These are phyloP conservation scores for Troides oblongomaculatus DNA, from an alignment of 2,888 invertebrate species.

Conservation along the genomic window DNA sequence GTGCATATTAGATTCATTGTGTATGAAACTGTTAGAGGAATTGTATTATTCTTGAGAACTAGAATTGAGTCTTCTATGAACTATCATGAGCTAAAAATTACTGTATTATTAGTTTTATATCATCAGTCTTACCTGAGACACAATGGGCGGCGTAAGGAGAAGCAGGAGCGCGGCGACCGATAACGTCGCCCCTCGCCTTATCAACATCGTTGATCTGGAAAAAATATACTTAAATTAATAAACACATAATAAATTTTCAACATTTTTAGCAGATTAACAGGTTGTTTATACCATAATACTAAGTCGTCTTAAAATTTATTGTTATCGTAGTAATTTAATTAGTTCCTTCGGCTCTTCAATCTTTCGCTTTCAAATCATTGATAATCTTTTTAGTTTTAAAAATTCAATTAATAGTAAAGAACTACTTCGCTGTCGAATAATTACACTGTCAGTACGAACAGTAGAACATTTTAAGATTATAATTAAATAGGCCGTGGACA, in stretches of 20 bases:
- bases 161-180: slow-evolving; percentile 81
- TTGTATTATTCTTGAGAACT: background rate
- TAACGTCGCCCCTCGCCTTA: slow-evolving; percentile 85
- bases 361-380: too few relatives aligned
- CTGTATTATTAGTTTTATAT: background rate
- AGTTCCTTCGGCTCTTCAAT: too few relatives aligned
- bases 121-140: slow-evolving; percentile 79
- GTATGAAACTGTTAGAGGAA: too few relatives aligned
- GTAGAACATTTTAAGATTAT: too few relatives aligned
- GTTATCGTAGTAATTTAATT: background rate
- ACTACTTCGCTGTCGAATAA: too few relatives aligned
- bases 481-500: too few relatives aligned
- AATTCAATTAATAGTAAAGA: too few relatives aligned
- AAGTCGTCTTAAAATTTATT: too few relatives aligned
- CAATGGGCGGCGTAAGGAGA: slow-evolving; percentile 78
- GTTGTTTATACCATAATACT: background rate
- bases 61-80: background rate
- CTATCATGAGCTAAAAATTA: background rate
- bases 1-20: too few relatives aligned
- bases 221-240: slow-evolving; percentile 44
- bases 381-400: too few relatives aligned
- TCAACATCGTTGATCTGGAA: slow-evolving; percentile 85
- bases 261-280: background rate
- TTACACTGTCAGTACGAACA: too few relatives aligned
- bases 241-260: background rate